Percentiles rank a stretch among this genome's conserved stretches.
phyloP scores from a whole-genome alignment of 2,888 invertebrate species.

The Andrena camellia region DNA sequence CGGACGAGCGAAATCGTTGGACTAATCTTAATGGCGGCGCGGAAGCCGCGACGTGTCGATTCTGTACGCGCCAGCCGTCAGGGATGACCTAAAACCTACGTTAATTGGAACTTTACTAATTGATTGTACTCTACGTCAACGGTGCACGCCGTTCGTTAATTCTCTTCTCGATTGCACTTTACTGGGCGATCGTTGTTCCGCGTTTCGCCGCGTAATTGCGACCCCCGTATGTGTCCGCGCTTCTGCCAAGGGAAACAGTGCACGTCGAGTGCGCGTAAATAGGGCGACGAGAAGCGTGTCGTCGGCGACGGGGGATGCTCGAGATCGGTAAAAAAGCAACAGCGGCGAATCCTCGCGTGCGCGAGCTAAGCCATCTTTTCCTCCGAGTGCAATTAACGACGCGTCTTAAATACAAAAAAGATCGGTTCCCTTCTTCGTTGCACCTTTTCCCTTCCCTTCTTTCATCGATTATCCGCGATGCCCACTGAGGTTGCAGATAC shows the following conservation, averaged over 20 bases:
- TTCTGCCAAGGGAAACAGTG: conserved; percentile 31
- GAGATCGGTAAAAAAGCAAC: conserved; percentile 15
- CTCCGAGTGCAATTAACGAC: conserved; percentile 14
- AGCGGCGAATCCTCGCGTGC: not conserved
- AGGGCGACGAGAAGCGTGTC: conserved; percentile 10
- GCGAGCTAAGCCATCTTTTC: not conserved
- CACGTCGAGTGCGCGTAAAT: conserved; percentile 42
- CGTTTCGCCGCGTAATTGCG: conserved; percentile 68
- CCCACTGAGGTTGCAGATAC: not conserved
- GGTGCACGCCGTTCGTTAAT: conserved; percentile 77
- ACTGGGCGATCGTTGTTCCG: conserved; percentile 68
- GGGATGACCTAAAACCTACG: conserved; percentile 72
- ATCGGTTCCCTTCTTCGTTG: not conserved
- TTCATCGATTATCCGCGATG: not conserved
- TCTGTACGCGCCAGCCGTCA: conserved; percentile 47
- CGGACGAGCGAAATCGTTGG: conserved; percentile 10
- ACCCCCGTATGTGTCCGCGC: conserved; percentile 51
- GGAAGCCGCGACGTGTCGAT: conserved; percentile 46
- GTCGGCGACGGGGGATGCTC: conserved; percentile 1
- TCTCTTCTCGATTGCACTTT: conserved; percentile 73
- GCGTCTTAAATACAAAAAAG: conserved; percentile 4
- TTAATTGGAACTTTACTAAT: conserved; percentile 81
- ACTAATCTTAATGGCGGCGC: conserved; percentile 45
- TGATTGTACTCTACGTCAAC: conserved; percentile 83
- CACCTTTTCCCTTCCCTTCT: not conserved